Base-by-base conservation (phyloP, 2,797 vertebrate genomes). In the Pseudopleuronectes americanus region DNA sequence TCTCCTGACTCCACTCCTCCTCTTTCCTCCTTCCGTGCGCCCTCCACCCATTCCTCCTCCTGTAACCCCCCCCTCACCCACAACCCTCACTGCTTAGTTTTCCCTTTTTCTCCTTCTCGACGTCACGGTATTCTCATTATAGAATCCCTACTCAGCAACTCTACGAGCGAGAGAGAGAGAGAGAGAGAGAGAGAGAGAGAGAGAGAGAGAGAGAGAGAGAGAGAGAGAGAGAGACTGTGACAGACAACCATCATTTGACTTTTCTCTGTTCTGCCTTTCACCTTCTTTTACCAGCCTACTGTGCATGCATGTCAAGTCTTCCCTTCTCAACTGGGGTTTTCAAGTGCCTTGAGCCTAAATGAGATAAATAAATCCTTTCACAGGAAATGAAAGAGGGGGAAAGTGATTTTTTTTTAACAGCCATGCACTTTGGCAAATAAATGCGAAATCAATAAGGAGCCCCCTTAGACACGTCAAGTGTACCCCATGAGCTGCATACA, bases 81-180 rank as follows among this genome's bases (percentile, higher is more conserved):
- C 70, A 80, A 64, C 59, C 66, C 63, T 72, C 79, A 84, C 68
- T 88, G 88, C 92, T 89, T 90, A 80, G 72, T 87, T 90, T 86
- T 81, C 80, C 78, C 76, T 87, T 89, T 89, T 89, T 80, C 84
- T 77, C 73, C 79, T 67, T 64, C 70, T 84, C 69, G 80, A 88
- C 85, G 80, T 91, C 85, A 89, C 89, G 28, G 19, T 68, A 84
- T 76, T 85, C 87, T 93, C 90, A 91, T 92, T 92, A 90, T 77
- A 89, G 83, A 91, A 88, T 84, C 88, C 73, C 80, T 47, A 90
- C 80, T 93, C 91, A 93, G 92, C 92, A 92, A 85, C 70, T 89
- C 73, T 58, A 45, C 77, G 58, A 78, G 60, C 57, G 17, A 51
- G 65, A 80, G 64, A 55, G 28, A 71, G 21, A 19, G 74, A 28